Evolutionary conservation across 1,140 invertebrate species (phyloP).

Genomic region (Drosophila burlai): DNA sequence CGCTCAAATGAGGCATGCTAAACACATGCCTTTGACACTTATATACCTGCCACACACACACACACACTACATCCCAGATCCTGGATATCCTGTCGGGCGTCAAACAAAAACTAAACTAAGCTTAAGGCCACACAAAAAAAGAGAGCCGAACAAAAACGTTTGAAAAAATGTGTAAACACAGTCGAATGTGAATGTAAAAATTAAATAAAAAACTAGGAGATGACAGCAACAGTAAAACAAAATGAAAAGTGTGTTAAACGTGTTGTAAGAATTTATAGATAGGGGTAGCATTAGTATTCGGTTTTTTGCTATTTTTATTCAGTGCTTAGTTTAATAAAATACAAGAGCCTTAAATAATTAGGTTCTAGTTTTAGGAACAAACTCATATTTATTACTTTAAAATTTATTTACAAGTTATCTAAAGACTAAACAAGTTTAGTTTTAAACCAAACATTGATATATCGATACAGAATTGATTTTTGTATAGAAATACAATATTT

Average conservation of each 20-base stretch:
- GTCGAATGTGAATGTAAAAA: constrained; percentile 52
- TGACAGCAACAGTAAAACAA: constrained; percentile 39
- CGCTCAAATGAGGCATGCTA: constrained; percentile 81
- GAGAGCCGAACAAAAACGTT: constrained; percentile 40
- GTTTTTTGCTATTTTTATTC: not conserved
- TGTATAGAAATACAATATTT: no score
- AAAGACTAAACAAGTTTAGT: no score
- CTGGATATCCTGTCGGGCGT: constrained; percentile 27
- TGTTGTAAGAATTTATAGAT: not conserved
- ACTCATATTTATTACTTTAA: not conserved
- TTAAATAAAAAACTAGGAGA: constrained; percentile 47
- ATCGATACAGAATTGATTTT: no score
- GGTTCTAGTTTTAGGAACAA: not conserved
- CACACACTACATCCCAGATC: constrained; percentile 12
- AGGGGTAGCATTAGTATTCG: not conserved
- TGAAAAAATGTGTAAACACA: constrained; percentile 51
- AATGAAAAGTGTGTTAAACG: constrained; percentile 4
- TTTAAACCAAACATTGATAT: no score
- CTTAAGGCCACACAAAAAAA: constrained; percentile 13
- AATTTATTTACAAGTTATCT: not conserved
- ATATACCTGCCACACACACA: constrained; percentile 43
- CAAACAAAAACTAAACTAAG: constrained; percentile 43
- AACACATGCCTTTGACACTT: constrained; percentile 83
- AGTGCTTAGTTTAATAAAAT: not conserved
- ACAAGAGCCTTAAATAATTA: not conserved